A percentile compares a stretch with the other conserved stretches of the same genome.
These are phyloP conservation scores for Smittia sp. DNA, from an alignment of 2,888 invertebrate species.

Conservation along the genomic window DNA sequence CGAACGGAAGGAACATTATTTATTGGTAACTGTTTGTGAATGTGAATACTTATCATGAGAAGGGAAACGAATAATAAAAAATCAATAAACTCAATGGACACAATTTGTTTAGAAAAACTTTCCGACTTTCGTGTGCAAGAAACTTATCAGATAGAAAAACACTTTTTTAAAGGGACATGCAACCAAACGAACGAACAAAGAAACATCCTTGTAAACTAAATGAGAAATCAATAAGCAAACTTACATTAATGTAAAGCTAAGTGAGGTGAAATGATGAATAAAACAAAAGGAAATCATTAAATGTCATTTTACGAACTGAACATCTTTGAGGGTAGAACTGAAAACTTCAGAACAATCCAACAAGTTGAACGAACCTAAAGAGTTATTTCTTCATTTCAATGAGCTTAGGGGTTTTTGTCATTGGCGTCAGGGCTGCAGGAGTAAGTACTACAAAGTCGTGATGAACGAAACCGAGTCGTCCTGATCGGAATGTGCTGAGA, in stretches of 20 bases:
- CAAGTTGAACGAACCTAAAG: no score
- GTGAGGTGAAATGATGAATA: not conserved
- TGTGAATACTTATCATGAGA: slow-evolving; percentile 4
- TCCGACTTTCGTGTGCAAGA: not conserved
- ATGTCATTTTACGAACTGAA: slow-evolving; percentile 9
- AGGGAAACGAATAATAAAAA: not conserved
- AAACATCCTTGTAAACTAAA: not conserved
- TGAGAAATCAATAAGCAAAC: slow-evolving; percentile 1
- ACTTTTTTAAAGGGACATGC: no score
- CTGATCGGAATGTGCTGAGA: no score
- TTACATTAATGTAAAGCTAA: not conserved
- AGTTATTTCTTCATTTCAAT: no score
- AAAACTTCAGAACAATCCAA: no score
- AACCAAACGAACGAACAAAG: not conserved
- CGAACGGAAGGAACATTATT: not conserved
- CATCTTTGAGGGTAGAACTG: no score
- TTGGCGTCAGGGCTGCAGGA: no score
- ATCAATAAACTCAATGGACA: not conserved
- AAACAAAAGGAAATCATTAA: slow-evolving; percentile 6
- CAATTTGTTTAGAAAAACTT: not conserved
- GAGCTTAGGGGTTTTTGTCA: no score
- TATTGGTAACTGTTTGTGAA: not conserved
- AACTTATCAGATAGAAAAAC: no score
- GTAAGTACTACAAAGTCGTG: no score
- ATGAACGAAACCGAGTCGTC: no score